phyloP scores from a whole-genome alignment of 1,140 invertebrate species.

The Panagrolaimus sp. region DNA sequence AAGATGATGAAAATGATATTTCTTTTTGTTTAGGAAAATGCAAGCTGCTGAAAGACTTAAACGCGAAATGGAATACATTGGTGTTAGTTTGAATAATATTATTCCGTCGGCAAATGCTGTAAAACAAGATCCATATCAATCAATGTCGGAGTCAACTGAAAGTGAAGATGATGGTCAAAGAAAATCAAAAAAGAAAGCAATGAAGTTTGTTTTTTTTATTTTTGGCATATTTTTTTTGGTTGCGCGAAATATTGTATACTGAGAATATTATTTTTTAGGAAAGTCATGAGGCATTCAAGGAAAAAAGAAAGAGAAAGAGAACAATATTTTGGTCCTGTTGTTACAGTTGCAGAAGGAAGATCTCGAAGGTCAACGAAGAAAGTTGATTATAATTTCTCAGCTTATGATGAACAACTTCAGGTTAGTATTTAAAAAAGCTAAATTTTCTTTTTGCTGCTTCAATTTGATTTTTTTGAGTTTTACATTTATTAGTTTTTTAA shows the following conservation, averaged over 20 bases:
- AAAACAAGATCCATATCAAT: slow-evolving; percentile 8
- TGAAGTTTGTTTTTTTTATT: slow-evolving; percentile 37
- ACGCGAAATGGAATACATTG: slow-evolving; percentile 54
- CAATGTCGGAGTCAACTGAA: slow-evolving; percentile 25
- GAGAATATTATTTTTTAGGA: slow-evolving; percentile 10
- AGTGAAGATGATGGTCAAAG: slow-evolving; percentile 44
- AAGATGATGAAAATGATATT: slow-evolving; percentile 15
- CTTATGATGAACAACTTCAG: slow-evolving; percentile 53
- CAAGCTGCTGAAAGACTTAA: slow-evolving; percentile 49
- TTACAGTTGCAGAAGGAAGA: slow-evolving; percentile 55
- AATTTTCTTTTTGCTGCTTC: too few relatives aligned
- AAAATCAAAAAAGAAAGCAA: slow-evolving; percentile 48
- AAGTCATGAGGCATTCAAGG: slow-evolving; percentile 19
- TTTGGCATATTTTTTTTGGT: slow-evolving; percentile 13
- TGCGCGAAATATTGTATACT: neutral
- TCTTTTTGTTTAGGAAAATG: slow-evolving; percentile 41
- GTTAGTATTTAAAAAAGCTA: slow-evolving; percentile 20
- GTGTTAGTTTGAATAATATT: slow-evolving; percentile 50
- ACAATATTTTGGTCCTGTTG: slow-evolving; percentile 32
- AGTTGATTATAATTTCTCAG: slow-evolving; percentile 55
- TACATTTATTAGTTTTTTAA: too few relatives aligned
- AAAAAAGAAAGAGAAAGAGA: slow-evolving; percentile 16
- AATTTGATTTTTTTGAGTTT: too few relatives aligned
- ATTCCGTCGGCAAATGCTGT: slow-evolving; percentile 30
- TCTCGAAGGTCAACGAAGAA: slow-evolving; percentile 37